These are phyloP conservation scores for Diloba caeruleocephala DNA, from an alignment of 2,888 invertebrate genomes.

Conservation along the genomic window DNA sequence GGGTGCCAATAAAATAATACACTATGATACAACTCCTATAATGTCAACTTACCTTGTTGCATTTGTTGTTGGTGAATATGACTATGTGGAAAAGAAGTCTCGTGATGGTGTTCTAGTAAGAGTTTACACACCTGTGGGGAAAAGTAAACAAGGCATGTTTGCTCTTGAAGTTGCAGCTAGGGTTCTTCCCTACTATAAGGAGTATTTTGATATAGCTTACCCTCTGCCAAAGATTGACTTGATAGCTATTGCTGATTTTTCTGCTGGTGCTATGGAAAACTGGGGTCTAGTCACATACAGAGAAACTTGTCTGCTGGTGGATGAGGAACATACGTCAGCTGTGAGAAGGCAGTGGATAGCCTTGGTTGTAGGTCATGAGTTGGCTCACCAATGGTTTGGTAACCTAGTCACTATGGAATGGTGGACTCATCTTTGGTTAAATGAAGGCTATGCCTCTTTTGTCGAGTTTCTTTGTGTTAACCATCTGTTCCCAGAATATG, in stretches of 20 bases:
- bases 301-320: slow-evolving; percentile 96
- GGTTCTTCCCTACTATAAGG: slow-evolving; percentile 97
- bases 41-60: slow-evolving; percentile 99
- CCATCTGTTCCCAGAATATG: slow-evolving; percentile 97
- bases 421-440: slow-evolving; percentile 99
- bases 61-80: slow-evolving; percentile 98
- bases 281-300: slow-evolving; percentile 98
- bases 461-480: slow-evolving; percentile 98
- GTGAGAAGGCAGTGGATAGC: slow-evolving; percentile 96
- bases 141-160: slow-evolving; percentile 97
- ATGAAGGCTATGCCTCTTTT: slow-evolving; percentile 99
- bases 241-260: slow-evolving; percentile 98
- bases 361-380: slow-evolving; percentile 96
- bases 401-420: slow-evolving; percentile 99
- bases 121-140: slow-evolving; percentile 96
- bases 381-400: slow-evolving; percentile 99
- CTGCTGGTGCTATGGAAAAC: slow-evolving; percentile 99
- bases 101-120: slow-evolving; percentile 94
- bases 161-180: slow-evolving; percentile 97
- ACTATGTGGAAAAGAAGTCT: slow-evolving; percentile 96
- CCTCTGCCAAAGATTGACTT: slow-evolving; percentile 98
- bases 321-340: slow-evolving; percentile 96
- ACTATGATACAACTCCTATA: slow-evolving; percentile 95
- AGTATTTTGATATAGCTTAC: slow-evolving; percentile 98
- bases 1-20: slow-evolving; percentile 88